These are phyloP conservation scores for Agriopis marginaria DNA, from an alignment of 2,888 invertebrate genomes.

Conservation along the genomic window DNA sequence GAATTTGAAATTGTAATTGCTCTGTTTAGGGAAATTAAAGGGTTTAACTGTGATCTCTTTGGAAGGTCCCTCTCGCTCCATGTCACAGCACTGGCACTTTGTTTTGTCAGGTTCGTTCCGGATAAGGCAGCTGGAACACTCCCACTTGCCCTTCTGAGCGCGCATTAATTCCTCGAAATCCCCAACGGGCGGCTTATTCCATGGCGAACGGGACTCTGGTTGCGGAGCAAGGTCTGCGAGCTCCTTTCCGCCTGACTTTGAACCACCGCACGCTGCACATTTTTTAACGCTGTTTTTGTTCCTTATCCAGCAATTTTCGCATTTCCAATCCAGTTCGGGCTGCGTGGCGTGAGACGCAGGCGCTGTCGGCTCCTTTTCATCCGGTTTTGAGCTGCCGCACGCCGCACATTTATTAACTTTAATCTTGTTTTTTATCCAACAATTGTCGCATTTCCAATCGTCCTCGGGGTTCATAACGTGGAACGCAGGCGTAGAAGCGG, in stretches of 20 bases:
- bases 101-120: conserved; percentile 62
- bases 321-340: conserved; percentile 53
- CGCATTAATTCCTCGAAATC: conserved; percentile 54
- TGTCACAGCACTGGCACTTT: conserved; percentile 71
- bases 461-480: conserved; percentile 26
- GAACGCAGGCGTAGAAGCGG: background rate
- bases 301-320: conserved; percentile 62
- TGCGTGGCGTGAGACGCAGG: background rate
- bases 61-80: conserved; percentile 45
- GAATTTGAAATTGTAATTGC: conserved; percentile 61
- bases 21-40: conserved; percentile 26
- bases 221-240: conserved; percentile 12
- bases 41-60: conserved; percentile 22
- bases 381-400: conserved; percentile 54
- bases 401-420: conserved; percentile 62
- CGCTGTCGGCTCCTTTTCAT: background rate
- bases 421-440: conserved; percentile 65
- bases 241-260: conserved; percentile 50
- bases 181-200: conserved; percentile 41
- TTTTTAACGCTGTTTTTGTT: conserved; percentile 60
- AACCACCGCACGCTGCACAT: conserved; percentile 65
- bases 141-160: conserved; percentile 67
- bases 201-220: conserved; percentile 1
- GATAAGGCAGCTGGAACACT: conserved; percentile 71
- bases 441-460: conserved; percentile 59